These are phyloP conservation scores for Meghimatium bilineatum DNA, from an alignment of 2,888 invertebrate genomes.

Conservation along the genomic window DNA sequence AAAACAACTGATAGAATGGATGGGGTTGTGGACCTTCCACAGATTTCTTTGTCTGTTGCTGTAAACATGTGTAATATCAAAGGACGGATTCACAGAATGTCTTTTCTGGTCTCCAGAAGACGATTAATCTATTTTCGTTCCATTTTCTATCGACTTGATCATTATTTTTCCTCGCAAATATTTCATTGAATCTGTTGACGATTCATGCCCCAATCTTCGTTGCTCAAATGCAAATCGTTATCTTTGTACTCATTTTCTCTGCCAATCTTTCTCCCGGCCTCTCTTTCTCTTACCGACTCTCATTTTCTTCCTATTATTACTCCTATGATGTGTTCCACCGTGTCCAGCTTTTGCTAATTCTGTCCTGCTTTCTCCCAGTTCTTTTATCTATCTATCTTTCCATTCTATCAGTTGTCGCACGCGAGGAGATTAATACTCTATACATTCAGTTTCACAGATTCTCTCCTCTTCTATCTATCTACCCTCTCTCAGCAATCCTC, in stretches of 20 bases:
- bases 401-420: not conserved
- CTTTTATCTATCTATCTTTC: not conserved
- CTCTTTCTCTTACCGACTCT: not conserved
- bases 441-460: not conserved
- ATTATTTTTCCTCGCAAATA: not conserved
- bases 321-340: not conserved
- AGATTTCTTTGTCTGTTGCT: no score
- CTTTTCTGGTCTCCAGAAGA: not conserved
- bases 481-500: not conserved
- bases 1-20: no score
- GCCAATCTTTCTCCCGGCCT: not conserved
- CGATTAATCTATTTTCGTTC: not conserved
- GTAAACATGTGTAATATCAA: no score
- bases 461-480: not conserved
- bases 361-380: not conserved
- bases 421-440: not conserved
- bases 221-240: not conserved
- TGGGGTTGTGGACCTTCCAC: no score
- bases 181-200: not conserved
- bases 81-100: no score
- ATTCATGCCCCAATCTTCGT: not conserved
- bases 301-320: not conserved
- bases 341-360: not conserved
- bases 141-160: not conserved
- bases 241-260: not conserved